phyloP scores from a whole-genome alignment of 1,140 invertebrate species.

The Centruroides sculpturatus region DNA sequence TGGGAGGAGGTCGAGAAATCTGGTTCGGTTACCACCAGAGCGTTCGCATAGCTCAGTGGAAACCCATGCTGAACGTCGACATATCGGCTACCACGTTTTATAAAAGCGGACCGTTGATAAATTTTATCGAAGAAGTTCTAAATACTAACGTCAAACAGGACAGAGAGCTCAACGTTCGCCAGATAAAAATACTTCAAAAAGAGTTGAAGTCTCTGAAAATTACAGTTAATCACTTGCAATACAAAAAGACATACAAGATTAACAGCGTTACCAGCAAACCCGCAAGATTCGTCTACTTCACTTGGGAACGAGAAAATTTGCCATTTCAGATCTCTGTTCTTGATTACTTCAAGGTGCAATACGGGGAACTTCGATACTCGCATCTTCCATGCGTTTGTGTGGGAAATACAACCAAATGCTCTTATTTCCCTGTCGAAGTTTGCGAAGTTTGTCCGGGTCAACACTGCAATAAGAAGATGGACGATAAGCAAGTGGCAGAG shows the following conservation, averaged over 20 bases:
- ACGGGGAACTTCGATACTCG: constrained; percentile 15
- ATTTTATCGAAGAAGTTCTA: constrained; percentile 4
- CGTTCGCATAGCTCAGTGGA: constrained; percentile 12
- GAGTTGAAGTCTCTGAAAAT: constrained; percentile 16
- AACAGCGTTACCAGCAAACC: constrained; percentile 2
- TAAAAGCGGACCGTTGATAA: background rate
- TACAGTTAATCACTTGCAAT: constrained; percentile 12
- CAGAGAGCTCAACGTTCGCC: background rate
- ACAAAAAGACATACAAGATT: constrained; percentile 15
- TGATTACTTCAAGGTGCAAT: background rate
- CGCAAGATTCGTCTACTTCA: constrained; percentile 12
- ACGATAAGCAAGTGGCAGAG: constrained; percentile 7
- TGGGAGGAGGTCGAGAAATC: constrained; percentile 8
- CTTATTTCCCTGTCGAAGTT: constrained; percentile 25
- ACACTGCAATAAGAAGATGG: constrained; percentile 13
- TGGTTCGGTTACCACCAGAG: constrained; percentile 17
- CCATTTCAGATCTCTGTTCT: background rate
- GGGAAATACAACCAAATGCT: constrained; percentile 15
- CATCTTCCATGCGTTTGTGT: constrained; percentile 25
- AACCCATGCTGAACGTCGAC: constrained; percentile 12
- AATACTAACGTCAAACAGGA: background rate
- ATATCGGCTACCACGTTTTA: constrained; percentile 12
- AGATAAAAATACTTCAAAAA: constrained; percentile 4
- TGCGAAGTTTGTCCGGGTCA: constrained; percentile 24
- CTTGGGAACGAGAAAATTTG: background rate